phyloP scores from a whole-genome alignment of 2,888 invertebrate species.

The Tortrix viridana region DNA sequence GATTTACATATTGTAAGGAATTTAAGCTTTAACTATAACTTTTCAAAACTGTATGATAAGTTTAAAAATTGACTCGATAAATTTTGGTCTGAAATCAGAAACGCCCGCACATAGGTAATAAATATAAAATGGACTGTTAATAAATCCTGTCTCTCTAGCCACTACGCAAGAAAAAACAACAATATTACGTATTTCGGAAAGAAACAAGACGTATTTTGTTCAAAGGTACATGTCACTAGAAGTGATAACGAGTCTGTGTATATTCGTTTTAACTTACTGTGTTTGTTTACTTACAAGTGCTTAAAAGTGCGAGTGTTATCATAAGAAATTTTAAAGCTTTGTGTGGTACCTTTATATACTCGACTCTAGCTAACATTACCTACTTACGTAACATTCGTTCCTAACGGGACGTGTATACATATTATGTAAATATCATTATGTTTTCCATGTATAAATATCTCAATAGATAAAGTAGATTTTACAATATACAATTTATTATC shows the following conservation, averaged over 20 bases:
- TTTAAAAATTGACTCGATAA: slow-evolving; percentile 77
- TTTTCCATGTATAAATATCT: slow-evolving; percentile 82
- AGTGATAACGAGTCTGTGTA: slow-evolving; percentile 29
- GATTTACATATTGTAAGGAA: slow-evolving; percentile 9
- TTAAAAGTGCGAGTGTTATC: slow-evolving; percentile 82
- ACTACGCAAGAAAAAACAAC: slow-evolving; percentile 15
- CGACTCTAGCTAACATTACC: slow-evolving; percentile 79
- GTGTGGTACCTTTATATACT: slow-evolving; percentile 80
- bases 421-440: slow-evolving; percentile 82
- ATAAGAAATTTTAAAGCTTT: slow-evolving; percentile 85
- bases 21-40: slow-evolving; percentile 25
- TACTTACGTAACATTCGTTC: slow-evolving; percentile 83
- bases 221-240: slow-evolving; percentile 20
- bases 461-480: slow-evolving; percentile 79
- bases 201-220: slow-evolving; percentile 1
- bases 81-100: slow-evolving; percentile 70
- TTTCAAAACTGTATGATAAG: slow-evolving; percentile 59
- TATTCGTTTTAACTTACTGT: slow-evolving; percentile 55
- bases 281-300: slow-evolving; percentile 70
- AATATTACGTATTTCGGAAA: slow-evolving; percentile 16
- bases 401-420: slow-evolving; percentile 84
- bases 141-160: slow-evolving; percentile 14
- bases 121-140: slow-evolving; percentile 13
- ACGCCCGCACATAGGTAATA: slow-evolving; percentile 51
- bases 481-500: slow-evolving; percentile 81